Evolutionary conservation across 2,797 vertebrate genomes (phyloP), one percentile per base, ranked within the genome.

Genomic region (Sylvia borin): DNA sequence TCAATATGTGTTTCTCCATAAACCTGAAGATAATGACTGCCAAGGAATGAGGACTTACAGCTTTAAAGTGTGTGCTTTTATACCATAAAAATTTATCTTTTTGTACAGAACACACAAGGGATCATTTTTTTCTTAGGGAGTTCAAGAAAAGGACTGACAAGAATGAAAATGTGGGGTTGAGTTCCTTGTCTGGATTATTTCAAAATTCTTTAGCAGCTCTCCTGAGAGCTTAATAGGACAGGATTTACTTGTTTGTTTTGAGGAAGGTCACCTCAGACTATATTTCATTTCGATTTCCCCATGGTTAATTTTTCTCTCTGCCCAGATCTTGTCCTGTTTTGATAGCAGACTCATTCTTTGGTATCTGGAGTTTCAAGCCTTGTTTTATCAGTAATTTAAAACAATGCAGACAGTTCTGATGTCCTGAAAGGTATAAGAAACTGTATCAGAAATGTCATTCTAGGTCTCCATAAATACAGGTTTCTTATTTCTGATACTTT

Each of bases 171-270:
- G 21, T 71, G 19, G 27, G 21, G 8, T 51, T 80, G 65, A 84
- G 62, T 77, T 93, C 53, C 45, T 87, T 68, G 22, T 89, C 81
- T 77, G 38, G 62, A 61, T 90, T 94, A 83, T 72, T 84, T 91
- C 17, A 78, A 64, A 90, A 90, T 92, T 86, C 70, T 80, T 90
- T 32, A 88, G 80, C 51, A 95, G 50, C 61, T 95, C 75, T 94
- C 82, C 43, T 51, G n/a, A 81, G 61, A 91, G 65, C 54, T 93
- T 75, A 71, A 36, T 50, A 64, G 79, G 88, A 83, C 26, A 79
- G 55, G n/a, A 26, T 58, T 91, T 91, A 36, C 50, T 83, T 85
- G 60, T 47, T 90, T 68, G 15, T 51, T 78, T 79, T 68, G 36
- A 71, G 29, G 26, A 29, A 80, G 45, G 34, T 85, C 32, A 67